Evolutionary conservation across 2,797 vertebrate species (phyloP), one percentile per base, ranked within the genome.

Genomic region (Nannoperca obscura): DNA sequence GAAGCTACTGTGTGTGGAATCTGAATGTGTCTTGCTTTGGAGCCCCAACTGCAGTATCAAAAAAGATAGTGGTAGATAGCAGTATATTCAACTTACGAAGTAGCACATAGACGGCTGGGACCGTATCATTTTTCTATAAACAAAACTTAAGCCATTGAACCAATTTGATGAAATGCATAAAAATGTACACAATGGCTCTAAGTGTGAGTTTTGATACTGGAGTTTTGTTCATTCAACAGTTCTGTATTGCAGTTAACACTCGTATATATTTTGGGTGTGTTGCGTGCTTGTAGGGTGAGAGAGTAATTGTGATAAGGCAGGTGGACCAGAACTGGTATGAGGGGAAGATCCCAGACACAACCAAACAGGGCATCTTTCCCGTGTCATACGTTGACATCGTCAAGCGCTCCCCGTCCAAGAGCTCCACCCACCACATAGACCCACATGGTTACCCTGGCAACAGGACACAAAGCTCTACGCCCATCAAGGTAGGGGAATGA

Each of bases 281-380:
- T 75, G 14, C 71, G 36, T 77, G 55, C 75, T 10, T 71, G 44
- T 90, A 99, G 98, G 98, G 98, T n/a, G 98, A 99, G 89, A 94
- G 92, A 92, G 88, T 99, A 54, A 94, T 97, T 88, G 96, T 99
- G 88, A 93, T 99, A 63, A 96, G 98, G 89, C 95, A 96, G 92
- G 97, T 99, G 88, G 98, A 99, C 94, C 96, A 97, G 91, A 99
- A 99, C 93, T 99, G 98, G 98, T 99, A 97, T 80, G 98, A 99
- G 94, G 98, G 98, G 78, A 98, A 96, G 95, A 97, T 99, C 88
- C 95, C 96, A 63, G 97, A 97, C 88, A 96, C 96, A 83, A 96
- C 90, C 92, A 97, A 97, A 90, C 98, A 99, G 95, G 98, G 98
- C 81, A 99, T 99, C 94, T 99, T 99, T 90, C 98, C 98, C 0